Conservation (phyloP, 2,888 invertebrate species). For the Diaperis boleti region DNA sequence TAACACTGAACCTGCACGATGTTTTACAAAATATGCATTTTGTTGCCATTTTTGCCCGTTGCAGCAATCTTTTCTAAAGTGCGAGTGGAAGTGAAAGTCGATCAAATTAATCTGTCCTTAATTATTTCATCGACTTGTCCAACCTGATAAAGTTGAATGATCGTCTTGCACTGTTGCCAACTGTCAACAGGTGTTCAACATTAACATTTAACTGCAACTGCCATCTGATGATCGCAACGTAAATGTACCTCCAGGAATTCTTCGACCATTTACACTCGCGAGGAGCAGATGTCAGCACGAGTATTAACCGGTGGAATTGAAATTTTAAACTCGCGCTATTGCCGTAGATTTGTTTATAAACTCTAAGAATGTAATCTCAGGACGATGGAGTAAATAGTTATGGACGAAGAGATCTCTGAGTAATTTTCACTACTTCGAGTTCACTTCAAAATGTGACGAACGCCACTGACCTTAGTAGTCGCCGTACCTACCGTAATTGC, state of each 20-base stretch:
- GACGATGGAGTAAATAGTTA: too few relatives aligned
- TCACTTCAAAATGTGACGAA: neutral
- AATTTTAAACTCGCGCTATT: conserved; percentile 32
- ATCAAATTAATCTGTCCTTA: conserved; percentile 35
- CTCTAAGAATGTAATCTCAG: too few relatives aligned
- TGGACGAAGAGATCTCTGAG: neutral
- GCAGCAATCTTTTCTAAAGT: conserved; percentile 20
- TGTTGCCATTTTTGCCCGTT: neutral
- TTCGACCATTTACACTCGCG: neutral
- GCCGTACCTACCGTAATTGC: neutral
- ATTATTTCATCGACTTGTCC: conserved; percentile 22
- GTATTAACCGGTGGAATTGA: conserved; percentile 15
- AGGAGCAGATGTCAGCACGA: conserved; percentile 23
- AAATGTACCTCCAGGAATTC: conserved; percentile 6
- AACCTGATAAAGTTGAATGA: conserved; percentile 20
- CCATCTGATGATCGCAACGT: conserved; percentile 9
- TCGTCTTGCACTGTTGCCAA: conserved; percentile 1
- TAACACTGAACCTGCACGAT: neutral
- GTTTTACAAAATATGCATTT: conserved; percentile 5
- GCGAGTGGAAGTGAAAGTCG: conserved; percentile 30
- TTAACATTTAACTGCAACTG: neutral
- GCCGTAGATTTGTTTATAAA: too few relatives aligned
- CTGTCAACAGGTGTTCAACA: conserved; percentile 9
- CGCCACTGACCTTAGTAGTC: neutral
- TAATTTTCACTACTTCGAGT: too few relatives aligned